Conservation (phyloP, 2,888 invertebrate genomes). For the Mycalesis mineus region DNA sequence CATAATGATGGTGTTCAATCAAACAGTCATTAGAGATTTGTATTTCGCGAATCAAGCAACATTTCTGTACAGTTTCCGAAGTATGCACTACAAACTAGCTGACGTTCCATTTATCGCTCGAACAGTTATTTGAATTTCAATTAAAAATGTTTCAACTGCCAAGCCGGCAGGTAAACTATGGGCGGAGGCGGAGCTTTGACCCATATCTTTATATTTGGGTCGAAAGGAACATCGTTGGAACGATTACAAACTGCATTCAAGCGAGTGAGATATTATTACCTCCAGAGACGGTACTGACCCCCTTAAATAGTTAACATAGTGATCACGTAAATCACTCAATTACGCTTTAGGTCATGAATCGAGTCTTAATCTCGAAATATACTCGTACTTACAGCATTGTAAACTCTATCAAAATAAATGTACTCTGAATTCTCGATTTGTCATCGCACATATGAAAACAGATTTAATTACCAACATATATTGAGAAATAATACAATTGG, state of each 20-base stretch:
- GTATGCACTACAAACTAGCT: neutral
- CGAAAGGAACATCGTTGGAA: conserved; percentile 48
- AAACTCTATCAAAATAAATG: too few species aligned
- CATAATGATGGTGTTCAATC: too few species aligned
- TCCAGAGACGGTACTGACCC: neutral
- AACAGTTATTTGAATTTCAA: conserved; percentile 44
- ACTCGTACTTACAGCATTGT: too few species aligned
- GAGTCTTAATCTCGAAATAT: too few species aligned
- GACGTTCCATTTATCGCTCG: conserved; percentile 25
- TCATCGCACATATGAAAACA: too few species aligned
- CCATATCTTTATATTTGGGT: conserved; percentile 64
- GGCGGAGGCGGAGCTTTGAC: conserved; percentile 43
- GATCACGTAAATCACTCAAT: too few species aligned
- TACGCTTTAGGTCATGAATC: too few species aligned
- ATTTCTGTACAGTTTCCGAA: neutral
- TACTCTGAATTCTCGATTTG: too few species aligned
- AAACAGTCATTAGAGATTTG: too few species aligned
- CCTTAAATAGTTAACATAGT: neutral
- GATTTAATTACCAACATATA: too few species aligned
- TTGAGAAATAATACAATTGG: too few species aligned
- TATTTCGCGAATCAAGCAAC: too few species aligned
- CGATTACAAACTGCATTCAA: neutral
- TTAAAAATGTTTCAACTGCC: conserved; percentile 47
- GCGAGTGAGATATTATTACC: neutral
- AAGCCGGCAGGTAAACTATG: conserved; percentile 8